Percentiles rank a stretch among this genome's conserved stretches.
Evolutionary conservation across 2,113 vertebrate species (phyloP).

Genomic region (Megaleporinus macrocephalus): DNA sequence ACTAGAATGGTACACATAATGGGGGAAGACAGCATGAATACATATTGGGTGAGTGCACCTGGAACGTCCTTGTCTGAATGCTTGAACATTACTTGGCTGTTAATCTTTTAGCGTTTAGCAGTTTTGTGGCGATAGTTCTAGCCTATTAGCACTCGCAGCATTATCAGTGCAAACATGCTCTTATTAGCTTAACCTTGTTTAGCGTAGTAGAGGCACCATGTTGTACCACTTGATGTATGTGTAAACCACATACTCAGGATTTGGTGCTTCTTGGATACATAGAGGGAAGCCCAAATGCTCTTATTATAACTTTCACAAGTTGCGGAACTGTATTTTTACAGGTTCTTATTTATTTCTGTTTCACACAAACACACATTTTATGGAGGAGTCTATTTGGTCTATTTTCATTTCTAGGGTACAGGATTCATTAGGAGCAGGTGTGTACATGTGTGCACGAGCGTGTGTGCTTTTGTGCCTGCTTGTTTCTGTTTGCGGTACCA

Average conservation of each 20-base stretch:
- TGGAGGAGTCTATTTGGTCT: no score
- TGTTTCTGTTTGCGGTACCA: not conserved
- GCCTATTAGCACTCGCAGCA: not conserved
- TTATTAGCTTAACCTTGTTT: slow-evolving; percentile 17
- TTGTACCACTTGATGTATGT: not conserved
- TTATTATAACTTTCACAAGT: no score
- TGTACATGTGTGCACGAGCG: no score
- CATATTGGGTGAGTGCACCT: not conserved
- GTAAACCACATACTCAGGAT: no score
- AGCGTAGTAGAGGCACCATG: not conserved
- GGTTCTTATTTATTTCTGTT: no score
- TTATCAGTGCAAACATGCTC: slow-evolving; percentile 15
- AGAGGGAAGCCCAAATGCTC: no score
- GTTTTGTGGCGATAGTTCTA: not conserved
- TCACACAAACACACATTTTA: no score
- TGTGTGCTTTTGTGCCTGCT: not conserved
- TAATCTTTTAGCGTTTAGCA: not conserved
- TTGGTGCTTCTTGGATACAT: no score
- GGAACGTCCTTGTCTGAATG: not conserved
- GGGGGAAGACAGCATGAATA: not conserved
- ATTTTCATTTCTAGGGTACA: no score
- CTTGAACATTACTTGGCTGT: not conserved
- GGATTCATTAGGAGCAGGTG: no score
- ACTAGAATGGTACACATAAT: not conserved
- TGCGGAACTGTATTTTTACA: no score